Evolutionary conservation across 2,113 vertebrate species (phyloP).

Genomic region (Eupsittula cactorum): DNA sequence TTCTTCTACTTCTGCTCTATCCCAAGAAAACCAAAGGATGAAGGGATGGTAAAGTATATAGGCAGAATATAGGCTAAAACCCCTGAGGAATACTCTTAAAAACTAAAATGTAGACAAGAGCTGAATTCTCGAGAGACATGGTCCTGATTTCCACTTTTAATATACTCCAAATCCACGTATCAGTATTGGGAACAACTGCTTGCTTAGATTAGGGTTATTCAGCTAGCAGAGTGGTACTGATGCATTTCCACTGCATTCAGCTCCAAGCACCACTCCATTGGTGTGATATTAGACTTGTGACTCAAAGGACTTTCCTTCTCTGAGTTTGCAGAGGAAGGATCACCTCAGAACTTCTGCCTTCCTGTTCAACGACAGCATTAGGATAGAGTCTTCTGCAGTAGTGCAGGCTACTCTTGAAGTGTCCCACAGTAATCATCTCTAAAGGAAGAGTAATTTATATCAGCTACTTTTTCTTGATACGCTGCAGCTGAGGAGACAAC

Average conservation of each 20-base stretch:
- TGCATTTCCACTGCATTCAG: background rate
- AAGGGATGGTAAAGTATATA: background rate
- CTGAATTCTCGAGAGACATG: background rate
- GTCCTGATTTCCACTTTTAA: background rate
- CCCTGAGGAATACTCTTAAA: background rate
- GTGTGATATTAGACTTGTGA: background rate
- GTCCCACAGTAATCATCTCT: background rate
- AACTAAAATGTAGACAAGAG: background rate
- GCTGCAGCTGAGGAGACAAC: constrained; percentile 18
- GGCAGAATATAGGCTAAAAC: background rate
- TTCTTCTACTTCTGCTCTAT: background rate
- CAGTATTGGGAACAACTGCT: background rate
- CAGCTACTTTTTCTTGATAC: background rate
- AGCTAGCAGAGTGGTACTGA: background rate
- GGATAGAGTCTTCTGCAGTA: background rate
- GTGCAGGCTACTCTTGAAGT: background rate
- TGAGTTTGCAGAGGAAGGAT: background rate
- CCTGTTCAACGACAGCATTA: background rate
- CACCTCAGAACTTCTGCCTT: background rate
- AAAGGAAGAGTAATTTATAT: background rate
- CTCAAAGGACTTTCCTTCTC: background rate
- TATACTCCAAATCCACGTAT: rapidly evolving
- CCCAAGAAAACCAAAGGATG: background rate
- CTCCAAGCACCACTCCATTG: background rate
- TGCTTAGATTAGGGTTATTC: background rate